Percentiles rank a stretch among this genome's conserved stretches.
Conservation (phyloP, 2,797 vertebrate species). For the Crypturellus tataupa region DNA sequence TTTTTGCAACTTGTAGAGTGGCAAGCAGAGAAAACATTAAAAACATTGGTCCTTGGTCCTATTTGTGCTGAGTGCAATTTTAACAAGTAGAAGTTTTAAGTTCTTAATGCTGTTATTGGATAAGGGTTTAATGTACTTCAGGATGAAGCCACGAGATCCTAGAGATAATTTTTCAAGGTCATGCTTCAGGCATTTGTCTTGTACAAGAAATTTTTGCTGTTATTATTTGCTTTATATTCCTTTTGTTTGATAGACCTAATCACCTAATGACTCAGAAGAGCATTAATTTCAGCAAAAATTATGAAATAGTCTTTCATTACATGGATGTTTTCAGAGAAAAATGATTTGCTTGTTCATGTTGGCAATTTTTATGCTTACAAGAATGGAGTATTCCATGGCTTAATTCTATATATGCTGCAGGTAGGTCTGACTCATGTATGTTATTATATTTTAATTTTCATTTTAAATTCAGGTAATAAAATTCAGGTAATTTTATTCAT, state of each 20-base stretch:
- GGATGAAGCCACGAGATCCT: background rate
- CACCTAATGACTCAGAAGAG: background rate
- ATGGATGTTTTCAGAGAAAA: background rate
- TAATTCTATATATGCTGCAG: background rate
- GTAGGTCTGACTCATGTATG: background rate
- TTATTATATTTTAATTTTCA: background rate
- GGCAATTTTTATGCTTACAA: background rate
- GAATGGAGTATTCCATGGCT: background rate
- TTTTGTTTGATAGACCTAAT: background rate
- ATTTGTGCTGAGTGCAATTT: background rate
- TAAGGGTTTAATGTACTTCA: background rate
- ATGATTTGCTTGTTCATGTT: background rate
- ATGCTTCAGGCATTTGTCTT: background rate
- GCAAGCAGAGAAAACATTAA: background rate
- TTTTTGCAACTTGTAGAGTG: background rate
- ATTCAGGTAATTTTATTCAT: background rate
- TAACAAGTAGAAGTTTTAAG: background rate
- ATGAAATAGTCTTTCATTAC: background rate
- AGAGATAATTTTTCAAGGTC: background rate
- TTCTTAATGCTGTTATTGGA: background rate
- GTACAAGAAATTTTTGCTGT: background rate
- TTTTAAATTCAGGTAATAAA: too few relatives aligned
- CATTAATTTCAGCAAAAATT: background rate
- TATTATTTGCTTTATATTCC: background rate
- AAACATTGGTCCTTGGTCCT: background rate